Evolutionary conservation across 2,797 vertebrate species (phyloP).

Genomic region (Melanotaenia boesemani): DNA sequence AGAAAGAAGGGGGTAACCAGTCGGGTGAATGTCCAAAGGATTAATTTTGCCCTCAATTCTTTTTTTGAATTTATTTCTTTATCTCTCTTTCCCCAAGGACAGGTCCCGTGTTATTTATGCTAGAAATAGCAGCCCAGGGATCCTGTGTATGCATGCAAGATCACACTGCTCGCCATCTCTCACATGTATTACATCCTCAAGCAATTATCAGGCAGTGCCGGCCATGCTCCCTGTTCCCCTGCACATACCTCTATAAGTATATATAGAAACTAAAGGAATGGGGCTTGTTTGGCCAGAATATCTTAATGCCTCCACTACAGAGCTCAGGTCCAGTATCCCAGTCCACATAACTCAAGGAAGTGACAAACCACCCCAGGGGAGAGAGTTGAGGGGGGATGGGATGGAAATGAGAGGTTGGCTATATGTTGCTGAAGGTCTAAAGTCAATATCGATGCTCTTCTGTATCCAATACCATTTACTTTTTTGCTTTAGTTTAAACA

Average conservation of each 20-base stretch:
- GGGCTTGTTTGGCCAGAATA: conserved; percentile 78
- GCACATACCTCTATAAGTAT: conserved; percentile 58
- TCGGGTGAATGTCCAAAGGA: conserved; percentile 81
- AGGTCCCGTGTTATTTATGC: conserved; percentile 77
- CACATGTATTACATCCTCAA: conserved; percentile 75
- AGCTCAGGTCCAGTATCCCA: conserved; percentile 73
- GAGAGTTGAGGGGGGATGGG: conserved; percentile 11
- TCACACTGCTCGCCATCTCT: conserved; percentile 65
- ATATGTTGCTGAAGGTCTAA: conserved; percentile 60
- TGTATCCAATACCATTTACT: conserved; percentile 49
- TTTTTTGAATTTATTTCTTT: conserved; percentile 77
- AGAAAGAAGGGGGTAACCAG: conserved; percentile 58
- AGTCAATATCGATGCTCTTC: conserved; percentile 51
- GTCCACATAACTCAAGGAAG: conserved; percentile 78
- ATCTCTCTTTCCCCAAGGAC: conserved; percentile 76
- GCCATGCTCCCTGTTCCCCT: conserved; percentile 45
- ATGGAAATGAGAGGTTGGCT: conserved; percentile 54
- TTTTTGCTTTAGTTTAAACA: conserved; percentile 28
- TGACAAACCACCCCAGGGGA: conserved; percentile 72
- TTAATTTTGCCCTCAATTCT: conserved; percentile 81
- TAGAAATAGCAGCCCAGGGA: conserved; percentile 58
- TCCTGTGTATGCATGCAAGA: conserved; percentile 68
- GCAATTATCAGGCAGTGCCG: conserved; percentile 73
- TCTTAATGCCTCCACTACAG: conserved; percentile 60
- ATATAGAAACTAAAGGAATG: conserved; percentile 76